Evolutionary conservation across 1,140 invertebrate genomes (phyloP).

Genomic region (Glossosoma conforme): DNA sequence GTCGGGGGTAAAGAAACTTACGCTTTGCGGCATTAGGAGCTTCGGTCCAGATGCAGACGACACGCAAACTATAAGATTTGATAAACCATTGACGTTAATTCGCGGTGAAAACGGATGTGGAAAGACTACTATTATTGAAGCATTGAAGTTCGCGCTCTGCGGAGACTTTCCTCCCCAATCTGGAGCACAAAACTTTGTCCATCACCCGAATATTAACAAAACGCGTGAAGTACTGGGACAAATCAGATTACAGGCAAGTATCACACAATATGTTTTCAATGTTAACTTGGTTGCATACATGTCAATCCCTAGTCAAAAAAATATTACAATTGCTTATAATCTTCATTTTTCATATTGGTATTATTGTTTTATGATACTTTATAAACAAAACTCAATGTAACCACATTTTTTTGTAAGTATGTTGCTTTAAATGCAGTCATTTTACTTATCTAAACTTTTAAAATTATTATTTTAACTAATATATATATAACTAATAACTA

Average conservation of each 20-base stretch:
- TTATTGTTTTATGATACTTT: background rate
- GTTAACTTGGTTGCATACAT: background rate
- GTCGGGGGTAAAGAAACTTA: slow-evolving; percentile 12
- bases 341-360: background rate
- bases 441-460: background rate
- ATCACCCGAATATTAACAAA: slow-evolving; percentile 79
- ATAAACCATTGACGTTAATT: slow-evolving; percentile 87
- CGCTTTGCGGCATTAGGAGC: slow-evolving; percentile 77
- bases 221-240: slow-evolving; percentile 52
- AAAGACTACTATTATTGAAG: slow-evolving; percentile 98
- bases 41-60: slow-evolving; percentile 76
- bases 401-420: background rate
- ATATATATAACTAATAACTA: too few species aligned
- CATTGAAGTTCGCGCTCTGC: slow-evolving; percentile 85
- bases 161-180: slow-evolving; percentile 83
- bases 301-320: too few species aligned
- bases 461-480: too few species aligned
- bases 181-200: slow-evolving; percentile 82
- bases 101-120: slow-evolving; percentile 97
- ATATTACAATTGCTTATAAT: background rate
- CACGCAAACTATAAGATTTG: slow-evolving; percentile 72
- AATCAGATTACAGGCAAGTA: slow-evolving; percentile 51
- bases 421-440: background rate
- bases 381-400: background rate
- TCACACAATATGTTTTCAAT: background rate